These are phyloP conservation scores for Chaetoderma sp. DNA, from an alignment of 2,888 invertebrate species.

Conservation along the genomic window DNA sequence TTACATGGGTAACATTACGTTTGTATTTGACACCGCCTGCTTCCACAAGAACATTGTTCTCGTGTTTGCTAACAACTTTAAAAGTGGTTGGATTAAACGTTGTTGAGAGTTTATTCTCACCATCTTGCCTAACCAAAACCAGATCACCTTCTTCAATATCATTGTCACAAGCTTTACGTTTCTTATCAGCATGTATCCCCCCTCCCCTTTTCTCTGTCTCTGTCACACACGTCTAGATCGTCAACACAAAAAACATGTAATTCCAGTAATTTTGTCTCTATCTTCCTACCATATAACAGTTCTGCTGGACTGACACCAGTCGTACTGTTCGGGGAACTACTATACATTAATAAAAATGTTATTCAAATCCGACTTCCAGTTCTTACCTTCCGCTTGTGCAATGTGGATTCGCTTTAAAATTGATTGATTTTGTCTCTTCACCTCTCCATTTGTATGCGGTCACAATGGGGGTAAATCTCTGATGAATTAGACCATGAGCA, in stretches of 20 bases:
- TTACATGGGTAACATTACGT: not conserved
- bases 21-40: not conserved
- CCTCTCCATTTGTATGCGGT: conserved; percentile 38
- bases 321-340: conserved; percentile 34
- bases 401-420: conserved; percentile 37
- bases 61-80: not conserved
- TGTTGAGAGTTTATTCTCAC: conserved; percentile 19
- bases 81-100: conserved; percentile 15
- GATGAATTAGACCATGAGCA: conserved; percentile 4
- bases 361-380: conserved; percentile 19
- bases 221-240: conserved; percentile 15
- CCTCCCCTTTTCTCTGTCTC: conserved; percentile 16
- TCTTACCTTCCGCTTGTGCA: conserved; percentile 23
- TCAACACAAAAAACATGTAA: not conserved
- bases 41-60: not conserved
- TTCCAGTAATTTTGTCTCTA: conserved; percentile 33
- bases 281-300: conserved; percentile 29
- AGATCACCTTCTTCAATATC: conserved; percentile 22
- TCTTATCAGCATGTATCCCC: conserved; percentile 8
- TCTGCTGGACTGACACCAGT: conserved; percentile 33
- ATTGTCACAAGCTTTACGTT: not conserved
- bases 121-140: conserved; percentile 22
- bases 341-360: conserved; percentile 27
- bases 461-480: conserved; percentile 28
- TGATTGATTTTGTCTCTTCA: conserved; percentile 37